These are phyloP conservation scores for Psilopogon haemacephalus DNA, from an alignment of 2,113 vertebrate genomes.

Conservation along the genomic window DNA sequence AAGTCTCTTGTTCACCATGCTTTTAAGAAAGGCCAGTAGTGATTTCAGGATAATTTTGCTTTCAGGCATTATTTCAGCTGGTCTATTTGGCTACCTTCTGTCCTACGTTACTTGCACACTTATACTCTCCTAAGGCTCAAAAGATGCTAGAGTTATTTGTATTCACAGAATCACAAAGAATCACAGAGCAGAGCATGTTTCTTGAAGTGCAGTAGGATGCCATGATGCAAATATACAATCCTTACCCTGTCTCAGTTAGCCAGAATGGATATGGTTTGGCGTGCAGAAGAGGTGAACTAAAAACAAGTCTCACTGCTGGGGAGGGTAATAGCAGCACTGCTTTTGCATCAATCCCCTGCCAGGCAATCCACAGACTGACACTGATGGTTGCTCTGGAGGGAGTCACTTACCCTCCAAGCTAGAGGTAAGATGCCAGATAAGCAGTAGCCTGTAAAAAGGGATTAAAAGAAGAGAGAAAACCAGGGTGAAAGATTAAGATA, in stretches of 20 bases:
- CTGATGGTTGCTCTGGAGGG: slow-evolving; percentile 43
- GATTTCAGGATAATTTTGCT: background rate
- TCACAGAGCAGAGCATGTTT: too few species aligned
- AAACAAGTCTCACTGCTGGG: slow-evolving; percentile 25
- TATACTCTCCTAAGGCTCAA: background rate
- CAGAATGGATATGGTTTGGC: background rate
- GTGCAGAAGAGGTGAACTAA: slow-evolving; percentile 29
- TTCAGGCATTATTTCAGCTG: background rate
- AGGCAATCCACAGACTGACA: slow-evolving; percentile 40
- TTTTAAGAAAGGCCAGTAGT: background rate
- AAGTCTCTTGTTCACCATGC: background rate
- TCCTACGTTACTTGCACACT: background rate
- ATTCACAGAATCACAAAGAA: background rate
- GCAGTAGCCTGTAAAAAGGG: slow-evolving; percentile 43
- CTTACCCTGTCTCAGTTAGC: background rate
- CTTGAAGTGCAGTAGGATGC: background rate
- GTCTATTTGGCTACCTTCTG: background rate
- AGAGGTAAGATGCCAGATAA: slow-evolving; percentile 50
- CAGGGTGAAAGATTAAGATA: slow-evolving; percentile 23
- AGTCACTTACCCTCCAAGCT: slow-evolving; percentile 59
- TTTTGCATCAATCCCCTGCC: slow-evolving; percentile 27
- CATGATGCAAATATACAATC: background rate
- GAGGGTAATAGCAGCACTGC: slow-evolving; percentile 41
- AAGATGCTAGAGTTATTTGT: background rate
- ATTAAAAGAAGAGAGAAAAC: slow-evolving; percentile 44